Evolutionary conservation across 1,140 invertebrate genomes (phyloP).

Genomic region (Radopholus similis): DNA sequence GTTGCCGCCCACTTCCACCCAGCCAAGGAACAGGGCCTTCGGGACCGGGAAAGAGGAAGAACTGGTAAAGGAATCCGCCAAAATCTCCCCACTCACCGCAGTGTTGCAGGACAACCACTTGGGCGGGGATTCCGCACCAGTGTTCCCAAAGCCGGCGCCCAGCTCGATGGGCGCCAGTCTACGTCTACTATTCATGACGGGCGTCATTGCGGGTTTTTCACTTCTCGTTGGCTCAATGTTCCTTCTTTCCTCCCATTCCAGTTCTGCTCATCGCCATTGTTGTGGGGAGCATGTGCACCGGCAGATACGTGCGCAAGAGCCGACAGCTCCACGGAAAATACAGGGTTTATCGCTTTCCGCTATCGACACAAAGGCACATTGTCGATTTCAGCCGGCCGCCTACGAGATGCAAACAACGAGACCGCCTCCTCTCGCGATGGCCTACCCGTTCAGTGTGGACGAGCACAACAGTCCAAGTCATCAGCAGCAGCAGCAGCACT

Average conservation of each 20-base stretch:
- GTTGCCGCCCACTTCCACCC: too few relatives aligned
- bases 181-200: not conserved
- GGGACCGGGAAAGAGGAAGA: not conserved
- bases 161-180: not conserved
- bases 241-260: not conserved
- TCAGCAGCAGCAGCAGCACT: too few relatives aligned
- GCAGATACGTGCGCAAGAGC: conserved; percentile 23
- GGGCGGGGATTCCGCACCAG: not conserved
- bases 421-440: too few relatives aligned
- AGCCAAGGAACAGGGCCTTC: too few relatives aligned
- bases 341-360: not conserved
- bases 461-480: too few relatives aligned
- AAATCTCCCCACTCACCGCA: too few relatives aligned
- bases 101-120: not conserved
- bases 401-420: conserved; percentile 15
- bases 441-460: too few relatives aligned
- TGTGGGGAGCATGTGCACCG: conserved; percentile 17
- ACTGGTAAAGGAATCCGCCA: not conserved
- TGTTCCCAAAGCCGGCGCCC: not conserved
- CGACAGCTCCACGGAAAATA: conserved; percentile 30
- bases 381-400: conserved; percentile 9
- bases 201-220: conserved; percentile 1
- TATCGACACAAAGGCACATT: not conserved
- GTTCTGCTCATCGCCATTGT: conserved; percentile 17
- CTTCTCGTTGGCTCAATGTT: not conserved